phyloP scores from a whole-genome alignment of 2,797 vertebrate genomes.

The Hydrolagus colliei region DNA sequence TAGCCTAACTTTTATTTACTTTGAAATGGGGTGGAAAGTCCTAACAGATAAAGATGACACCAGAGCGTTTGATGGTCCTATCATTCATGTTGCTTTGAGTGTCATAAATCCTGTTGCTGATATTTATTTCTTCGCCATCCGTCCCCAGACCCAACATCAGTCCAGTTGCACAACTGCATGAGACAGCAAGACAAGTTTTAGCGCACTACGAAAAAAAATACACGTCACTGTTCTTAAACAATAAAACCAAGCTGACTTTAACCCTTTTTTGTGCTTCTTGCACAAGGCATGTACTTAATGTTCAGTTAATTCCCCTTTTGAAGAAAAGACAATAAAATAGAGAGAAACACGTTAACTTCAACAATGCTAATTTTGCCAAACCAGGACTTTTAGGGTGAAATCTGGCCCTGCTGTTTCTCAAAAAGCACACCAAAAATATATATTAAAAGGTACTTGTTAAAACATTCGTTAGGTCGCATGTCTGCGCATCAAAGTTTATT shows the following conservation, averaged over 20 bases:
- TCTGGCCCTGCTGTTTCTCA: not conserved
- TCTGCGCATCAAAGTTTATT: not conserved
- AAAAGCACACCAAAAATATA: not conserved
- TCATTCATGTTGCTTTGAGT: not conserved
- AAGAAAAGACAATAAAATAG: not conserved
- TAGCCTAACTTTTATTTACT: not conserved
- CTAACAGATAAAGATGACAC: not conserved
- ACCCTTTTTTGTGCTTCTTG: not conserved
- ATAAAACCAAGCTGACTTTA: slow-evolving; percentile 20
- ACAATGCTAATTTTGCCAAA: not conserved
- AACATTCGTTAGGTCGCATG: not conserved
- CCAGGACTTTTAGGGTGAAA: not conserved
- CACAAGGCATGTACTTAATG: not conserved
- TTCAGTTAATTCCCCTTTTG: not conserved
- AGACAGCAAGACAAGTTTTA: not conserved
- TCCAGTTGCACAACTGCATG: not conserved
- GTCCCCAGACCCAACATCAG: not conserved
- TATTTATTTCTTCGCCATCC: not conserved
- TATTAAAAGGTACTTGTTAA: not conserved
- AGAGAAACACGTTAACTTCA: not conserved
- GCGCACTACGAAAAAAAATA: not conserved
- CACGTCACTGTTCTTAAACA: not conserved
- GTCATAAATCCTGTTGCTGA: not conserved
- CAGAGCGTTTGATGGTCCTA: not conserved
- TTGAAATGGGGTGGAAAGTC: not conserved